Percentiles rank a stretch among this genome's conserved stretches.
These are phyloP conservation scores for Tachycineta bicolor DNA, from an alignment of 2,113 vertebrate species.

Conservation along the genomic window DNA sequence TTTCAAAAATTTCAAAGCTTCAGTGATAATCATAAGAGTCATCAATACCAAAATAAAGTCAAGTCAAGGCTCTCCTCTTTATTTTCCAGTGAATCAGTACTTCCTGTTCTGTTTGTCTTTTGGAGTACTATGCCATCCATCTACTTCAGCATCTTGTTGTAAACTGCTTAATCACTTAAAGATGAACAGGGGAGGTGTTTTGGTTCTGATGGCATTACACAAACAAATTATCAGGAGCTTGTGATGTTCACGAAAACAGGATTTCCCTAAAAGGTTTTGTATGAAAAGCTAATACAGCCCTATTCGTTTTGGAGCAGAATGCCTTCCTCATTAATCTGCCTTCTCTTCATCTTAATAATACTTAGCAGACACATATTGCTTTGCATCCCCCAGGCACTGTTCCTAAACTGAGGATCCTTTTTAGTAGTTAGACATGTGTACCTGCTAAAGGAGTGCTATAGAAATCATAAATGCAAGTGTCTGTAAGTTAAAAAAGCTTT, in stretches of 20 bases:
- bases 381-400: not conserved
- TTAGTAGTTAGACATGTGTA: not conserved
- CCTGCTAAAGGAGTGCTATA: not conserved
- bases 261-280: not conserved
- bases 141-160: not conserved
- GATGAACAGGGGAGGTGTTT: not conserved
- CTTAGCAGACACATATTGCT: not conserved
- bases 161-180: not conserved
- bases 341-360: not conserved
- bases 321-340: not conserved
- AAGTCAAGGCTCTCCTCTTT: not conserved
- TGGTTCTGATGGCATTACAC: not conserved
- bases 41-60: not conserved
- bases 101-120: not conserved
- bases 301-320: not conserved
- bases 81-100: not conserved
- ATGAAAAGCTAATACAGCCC: not conserved
- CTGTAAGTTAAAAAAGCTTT: not conserved
- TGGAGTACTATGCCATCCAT: not conserved
- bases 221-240: not conserved
- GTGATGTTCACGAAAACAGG: not conserved
- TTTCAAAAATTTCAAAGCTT: not conserved
- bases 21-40: not conserved
- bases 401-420: not conserved
- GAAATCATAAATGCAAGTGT: not conserved